phyloP scores from a whole-genome alignment of 2,888 invertebrate genomes.

The Drosophila prolongata region DNA sequence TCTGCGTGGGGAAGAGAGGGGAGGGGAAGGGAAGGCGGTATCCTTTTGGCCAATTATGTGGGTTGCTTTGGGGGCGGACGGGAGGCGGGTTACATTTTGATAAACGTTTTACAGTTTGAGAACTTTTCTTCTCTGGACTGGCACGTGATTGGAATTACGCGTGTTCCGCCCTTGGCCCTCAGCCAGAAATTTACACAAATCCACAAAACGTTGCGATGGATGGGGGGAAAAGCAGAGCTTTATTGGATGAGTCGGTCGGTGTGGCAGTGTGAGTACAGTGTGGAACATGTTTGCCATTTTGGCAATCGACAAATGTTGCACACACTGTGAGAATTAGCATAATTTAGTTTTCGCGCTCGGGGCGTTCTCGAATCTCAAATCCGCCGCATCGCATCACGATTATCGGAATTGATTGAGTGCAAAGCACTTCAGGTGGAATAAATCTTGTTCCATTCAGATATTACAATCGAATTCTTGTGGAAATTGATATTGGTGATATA shows the following conservation, averaged over 20 bases:
- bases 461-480: not conserved
- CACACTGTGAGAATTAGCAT: slow-evolving; percentile 62
- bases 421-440: slow-evolving; percentile 20
- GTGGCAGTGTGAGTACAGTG: not conserved
- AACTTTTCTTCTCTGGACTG: slow-evolving; percentile 65
- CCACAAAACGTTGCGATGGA: slow-evolving; percentile 33
- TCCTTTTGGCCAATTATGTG: slow-evolving; percentile 73
- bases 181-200: slow-evolving; percentile 42
- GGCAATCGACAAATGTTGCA: slow-evolving; percentile 74
- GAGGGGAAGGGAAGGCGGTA: slow-evolving; percentile 26
- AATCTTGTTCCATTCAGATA: not conserved
- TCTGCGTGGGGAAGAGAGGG: slow-evolving; percentile 12
- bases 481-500: slow-evolving; percentile 8
- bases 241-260: slow-evolving; percentile 1
- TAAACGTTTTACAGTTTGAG: slow-evolving; percentile 76
- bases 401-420: slow-evolving; percentile 26
- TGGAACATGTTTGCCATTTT: slow-evolving; percentile 64
- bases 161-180: slow-evolving; percentile 50
- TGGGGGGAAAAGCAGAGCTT: slow-evolving; percentile 42
- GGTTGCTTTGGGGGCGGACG: slow-evolving; percentile 3
- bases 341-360: slow-evolving; percentile 39
- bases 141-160: slow-evolving; percentile 79
- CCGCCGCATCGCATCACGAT: slow-evolving; percentile 35
- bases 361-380: slow-evolving; percentile 12
- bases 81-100: slow-evolving; percentile 55